Evolutionary conservation across 2,797 vertebrate species (phyloP), one percentile per base, ranked within the genome.

Genomic region (Enteromius thamalakanensis): DNA sequence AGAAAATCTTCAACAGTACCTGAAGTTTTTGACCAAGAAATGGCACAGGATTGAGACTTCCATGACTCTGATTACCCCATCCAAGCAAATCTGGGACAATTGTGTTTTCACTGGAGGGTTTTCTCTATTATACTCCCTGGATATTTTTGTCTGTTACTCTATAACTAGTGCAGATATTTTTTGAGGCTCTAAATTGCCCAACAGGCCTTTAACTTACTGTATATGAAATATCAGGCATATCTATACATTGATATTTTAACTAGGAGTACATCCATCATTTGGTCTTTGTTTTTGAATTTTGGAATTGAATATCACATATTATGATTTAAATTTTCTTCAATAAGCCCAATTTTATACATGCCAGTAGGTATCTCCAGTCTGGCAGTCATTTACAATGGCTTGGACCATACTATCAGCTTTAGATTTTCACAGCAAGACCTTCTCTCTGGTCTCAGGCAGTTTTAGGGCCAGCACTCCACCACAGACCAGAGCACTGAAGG

Each of bases 381-480:
- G 69, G n/a, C 71, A 60, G 47, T 53, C 74, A 29, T 58, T 14
- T 29, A 58, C 29, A 53, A 12, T 42, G 14, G 58, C 26, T n/a
- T 40, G 40, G 17, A 77, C 70, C 6, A 14, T 3, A 5, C 23
- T 6, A 65, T 29, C 29, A 58, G 79, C 47, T 69, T 17, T 17
- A 26, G 12, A 5, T 51, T 53, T 62, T 94, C 95, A 99, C 95
- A 96, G 97, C 83, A 99, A 95, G 91, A 98, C 94, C 89, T 97
- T 97, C 40, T 97, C 96, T 76, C 97, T 94, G 10, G 98, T 99
- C 92, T 99, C 98, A 0, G 98, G 98, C 67, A 99, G 94, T 76
- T 94, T 96, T 68, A 99, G 92, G 26, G 97, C 97, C 0, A 99
- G 91, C 85, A 98, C 88, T 32, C 97, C 97, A 1, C 98, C 98